Percentiles rank a stretch among this genome's conserved stretches.
Evolutionary conservation across 2,888 invertebrate species (phyloP).

Genomic region (Orgyia antiqua): DNA sequence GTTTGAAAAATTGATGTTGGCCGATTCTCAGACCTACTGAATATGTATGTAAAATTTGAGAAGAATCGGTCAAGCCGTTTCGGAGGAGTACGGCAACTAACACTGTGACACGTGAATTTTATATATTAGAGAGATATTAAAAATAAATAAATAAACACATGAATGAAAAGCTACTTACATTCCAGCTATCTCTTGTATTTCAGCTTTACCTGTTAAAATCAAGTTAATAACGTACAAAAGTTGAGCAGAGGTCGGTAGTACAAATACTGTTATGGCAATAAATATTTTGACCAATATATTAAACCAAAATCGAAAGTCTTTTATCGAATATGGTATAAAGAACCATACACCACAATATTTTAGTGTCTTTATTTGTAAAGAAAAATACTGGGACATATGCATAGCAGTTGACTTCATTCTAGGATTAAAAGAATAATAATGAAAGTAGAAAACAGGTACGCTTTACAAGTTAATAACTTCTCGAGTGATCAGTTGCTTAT

Average conservation of each 20-base stretch:
- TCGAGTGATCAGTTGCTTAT: too few relatives aligned
- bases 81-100: too few relatives aligned
- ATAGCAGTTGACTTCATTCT: conserved; percentile 28
- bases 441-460: too few relatives aligned
- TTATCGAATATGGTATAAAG: conserved; percentile 33
- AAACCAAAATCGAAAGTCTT: conserved; percentile 34
- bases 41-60: too few relatives aligned
- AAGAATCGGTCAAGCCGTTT: too few relatives aligned
- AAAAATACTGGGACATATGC: conserved; percentile 35
- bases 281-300: conserved; percentile 24
- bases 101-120: too few relatives aligned
- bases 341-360: conserved; percentile 42
- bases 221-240: conserved; percentile 34
- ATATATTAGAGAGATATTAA: too few relatives aligned
- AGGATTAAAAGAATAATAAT: conserved; percentile 22
- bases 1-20: too few relatives aligned
- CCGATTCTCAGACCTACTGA: too few relatives aligned
- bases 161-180: conserved; percentile 33
- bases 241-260: conserved; percentile 38
- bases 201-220: conserved; percentile 30
- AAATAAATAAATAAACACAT: neutral
- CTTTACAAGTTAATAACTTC: conserved; percentile 7
- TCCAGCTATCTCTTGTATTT: conserved; percentile 41
- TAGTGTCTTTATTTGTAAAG: conserved; percentile 35
- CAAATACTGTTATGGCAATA: conserved; percentile 27